These are phyloP conservation scores for Nebria ingens DNA, from an alignment of 1,140 invertebrate species.

Conservation along the genomic window DNA sequence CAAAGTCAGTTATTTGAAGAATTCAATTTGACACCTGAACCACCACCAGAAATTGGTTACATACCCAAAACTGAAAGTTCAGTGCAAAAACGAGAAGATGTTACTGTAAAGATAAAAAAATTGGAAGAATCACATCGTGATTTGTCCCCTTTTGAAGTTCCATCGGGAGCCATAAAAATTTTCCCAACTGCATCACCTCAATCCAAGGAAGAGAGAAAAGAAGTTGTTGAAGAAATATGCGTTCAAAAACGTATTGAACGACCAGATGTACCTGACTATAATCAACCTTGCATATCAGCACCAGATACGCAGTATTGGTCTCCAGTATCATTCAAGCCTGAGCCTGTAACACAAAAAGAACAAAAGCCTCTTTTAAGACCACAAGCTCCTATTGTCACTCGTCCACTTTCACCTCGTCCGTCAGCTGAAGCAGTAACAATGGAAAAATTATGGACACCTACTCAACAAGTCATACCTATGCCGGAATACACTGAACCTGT, in stretches of 20 bases:
- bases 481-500: conserved; percentile 15
- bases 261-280: conserved; percentile 12
- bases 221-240: conserved; percentile 13
- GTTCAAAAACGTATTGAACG: neutral
- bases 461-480: conserved; percentile 24
- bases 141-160: conserved; percentile 45
- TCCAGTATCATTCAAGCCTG: neutral
- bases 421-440: conserved; percentile 48
- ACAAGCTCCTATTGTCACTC: conserved; percentile 23
- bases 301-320: neutral
- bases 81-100: conserved; percentile 37
- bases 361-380: conserved; percentile 30
- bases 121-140: conserved; percentile 49
- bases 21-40: conserved; percentile 53
- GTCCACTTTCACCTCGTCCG: conserved; percentile 33
- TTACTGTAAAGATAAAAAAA: conserved; percentile 50
- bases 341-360: neutral
- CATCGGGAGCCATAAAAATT: conserved; percentile 50
- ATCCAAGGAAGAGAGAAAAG: conserved; percentile 17
- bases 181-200: conserved; percentile 38
- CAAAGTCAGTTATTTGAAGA: conserved; percentile 29
- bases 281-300: neutral
- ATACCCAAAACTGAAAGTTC: conserved; percentile 41
- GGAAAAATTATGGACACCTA: conserved; percentile 48
- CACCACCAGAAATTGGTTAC: conserved; percentile 60